Conservation (phyloP, 2,113 vertebrate genomes). For the Paraplagusia blochii region DNA sequence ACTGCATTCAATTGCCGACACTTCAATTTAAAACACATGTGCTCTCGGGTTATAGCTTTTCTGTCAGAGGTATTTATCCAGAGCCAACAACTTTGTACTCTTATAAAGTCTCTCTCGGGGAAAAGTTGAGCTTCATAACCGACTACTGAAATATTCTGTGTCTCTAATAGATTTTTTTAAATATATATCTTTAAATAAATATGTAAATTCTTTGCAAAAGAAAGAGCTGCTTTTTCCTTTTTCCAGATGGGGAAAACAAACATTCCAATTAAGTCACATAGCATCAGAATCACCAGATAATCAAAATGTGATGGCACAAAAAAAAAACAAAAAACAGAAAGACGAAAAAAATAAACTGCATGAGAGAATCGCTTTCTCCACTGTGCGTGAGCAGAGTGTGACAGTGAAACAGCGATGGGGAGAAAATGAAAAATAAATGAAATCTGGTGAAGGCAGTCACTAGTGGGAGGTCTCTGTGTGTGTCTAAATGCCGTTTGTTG, state of each 20-base stretch:
- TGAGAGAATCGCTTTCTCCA: slow-evolving; percentile 18
- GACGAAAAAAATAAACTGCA: slow-evolving; percentile 6
- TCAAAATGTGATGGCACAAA: not conserved
- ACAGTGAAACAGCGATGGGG: slow-evolving; percentile 6
- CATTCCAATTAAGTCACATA: not conserved
- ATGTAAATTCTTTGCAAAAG: too few species aligned
- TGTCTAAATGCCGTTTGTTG: slow-evolving; percentile 29
- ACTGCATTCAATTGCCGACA: too few species aligned
- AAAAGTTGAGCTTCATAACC: too few species aligned
- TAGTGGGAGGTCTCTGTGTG: slow-evolving; percentile 17
- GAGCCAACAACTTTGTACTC: too few species aligned
- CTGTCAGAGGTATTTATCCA: too few species aligned
- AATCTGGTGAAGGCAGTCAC: slow-evolving; percentile 25
- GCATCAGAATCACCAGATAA: not conserved
- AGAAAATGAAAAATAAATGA: slow-evolving; percentile 48
- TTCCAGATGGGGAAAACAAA: not conserved
- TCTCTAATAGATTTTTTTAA: too few species aligned
- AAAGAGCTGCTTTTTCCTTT: too few species aligned
- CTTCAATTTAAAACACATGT: too few species aligned
- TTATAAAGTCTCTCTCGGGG: too few species aligned
- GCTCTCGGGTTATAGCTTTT: too few species aligned
- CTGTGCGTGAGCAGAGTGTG: not conserved
- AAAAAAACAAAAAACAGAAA: not conserved
- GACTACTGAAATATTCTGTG: too few species aligned
- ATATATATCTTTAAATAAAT: too few species aligned